phyloP scores from a whole-genome alignment of 2,797 vertebrate genomes.

The Ctenopoma multispine region DNA sequence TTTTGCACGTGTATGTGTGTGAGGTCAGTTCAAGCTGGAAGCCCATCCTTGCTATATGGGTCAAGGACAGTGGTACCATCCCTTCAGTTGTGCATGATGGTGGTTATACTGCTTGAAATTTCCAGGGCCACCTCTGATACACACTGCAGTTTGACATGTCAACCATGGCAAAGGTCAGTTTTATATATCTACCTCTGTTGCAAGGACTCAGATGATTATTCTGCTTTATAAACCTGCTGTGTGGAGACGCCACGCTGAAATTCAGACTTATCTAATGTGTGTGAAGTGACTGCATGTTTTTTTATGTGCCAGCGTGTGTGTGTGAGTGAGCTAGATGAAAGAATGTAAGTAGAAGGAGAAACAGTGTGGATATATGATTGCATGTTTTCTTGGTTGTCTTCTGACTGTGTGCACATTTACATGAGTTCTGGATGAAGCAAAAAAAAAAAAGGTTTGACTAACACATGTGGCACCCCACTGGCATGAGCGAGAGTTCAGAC shows the following conservation, averaged over 20 bases:
- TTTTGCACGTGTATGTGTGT: slow-evolving; percentile 34
- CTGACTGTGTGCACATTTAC: slow-evolving; percentile 54
- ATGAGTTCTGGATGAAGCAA: slow-evolving; percentile 46
- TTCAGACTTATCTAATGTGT: slow-evolving; percentile 50
- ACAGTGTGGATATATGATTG: slow-evolving; percentile 20
- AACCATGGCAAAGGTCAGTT: slow-evolving; percentile 78
- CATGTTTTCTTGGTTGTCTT: slow-evolving; percentile 7
- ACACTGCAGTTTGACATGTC: slow-evolving; percentile 65
- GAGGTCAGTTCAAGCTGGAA: slow-evolving; percentile 56
- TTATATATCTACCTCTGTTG: slow-evolving; percentile 79
- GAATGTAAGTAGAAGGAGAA: slow-evolving; percentile 23
- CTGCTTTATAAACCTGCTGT: slow-evolving; percentile 44
- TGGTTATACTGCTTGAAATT: slow-evolving; percentile 80
- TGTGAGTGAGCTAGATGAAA: slow-evolving; percentile 38
- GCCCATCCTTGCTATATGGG: slow-evolving; percentile 64
- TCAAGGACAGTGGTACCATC: slow-evolving; percentile 78
- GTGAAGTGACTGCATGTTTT: slow-evolving; percentile 48
- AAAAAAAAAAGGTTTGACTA: slow-evolving; percentile 55
- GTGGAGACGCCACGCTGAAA: slow-evolving; percentile 32
- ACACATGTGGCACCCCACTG: slow-evolving; percentile 69
- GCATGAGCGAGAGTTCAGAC: slow-evolving; percentile 72
- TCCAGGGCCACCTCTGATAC: slow-evolving; percentile 69
- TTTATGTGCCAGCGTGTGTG: slow-evolving; percentile 7
- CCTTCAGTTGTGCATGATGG: slow-evolving; percentile 69
- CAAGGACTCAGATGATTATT: slow-evolving; percentile 73